Evolutionary conservation across 2,888 invertebrate species (phyloP).

Genomic region (Caenorhabditis parvicauda): DNA sequence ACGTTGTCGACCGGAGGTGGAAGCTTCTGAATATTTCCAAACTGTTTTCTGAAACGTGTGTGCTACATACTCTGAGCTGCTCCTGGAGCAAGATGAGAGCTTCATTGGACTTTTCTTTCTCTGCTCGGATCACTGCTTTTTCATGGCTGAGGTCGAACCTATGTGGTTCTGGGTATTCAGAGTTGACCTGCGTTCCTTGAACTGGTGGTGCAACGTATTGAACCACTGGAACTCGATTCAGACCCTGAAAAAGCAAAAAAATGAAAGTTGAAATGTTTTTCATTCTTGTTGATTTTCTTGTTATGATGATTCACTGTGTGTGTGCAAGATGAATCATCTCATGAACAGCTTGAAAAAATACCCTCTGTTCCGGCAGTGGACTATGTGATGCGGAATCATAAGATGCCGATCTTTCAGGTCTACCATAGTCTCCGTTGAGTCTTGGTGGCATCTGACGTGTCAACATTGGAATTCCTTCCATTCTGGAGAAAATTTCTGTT

Average conservation of each 20-base stretch:
- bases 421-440: slow-evolving; percentile 5
- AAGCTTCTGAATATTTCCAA: slow-evolving; percentile 24
- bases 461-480: slow-evolving; percentile 24
- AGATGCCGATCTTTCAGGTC: too few species aligned
- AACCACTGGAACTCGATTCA: slow-evolving; percentile 30
- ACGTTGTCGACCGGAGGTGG: slow-evolving; percentile 41
- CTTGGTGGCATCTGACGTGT: slow-evolving; percentile 19
- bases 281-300: background rate
- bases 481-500: slow-evolving; percentile 17
- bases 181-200: slow-evolving; percentile 26
- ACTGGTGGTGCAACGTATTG: slow-evolving; percentile 30
- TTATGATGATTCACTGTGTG: background rate
- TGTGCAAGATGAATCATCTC: too few species aligned
- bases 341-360: background rate
- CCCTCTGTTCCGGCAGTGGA: background rate
- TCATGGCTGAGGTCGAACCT: slow-evolving; percentile 30
- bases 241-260: slow-evolving; percentile 17
- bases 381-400: too few species aligned
- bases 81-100: slow-evolving; percentile 34
- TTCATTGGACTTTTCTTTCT: slow-evolving; percentile 25
- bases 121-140: slow-evolving; percentile 21
- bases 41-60: too few species aligned
- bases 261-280: background rate
- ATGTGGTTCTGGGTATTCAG: slow-evolving; percentile 29
- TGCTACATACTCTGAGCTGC: slow-evolving; percentile 28